Evolutionary conservation across 2,888 invertebrate species (phyloP).

Genomic region (Pilophorus perplexus): DNA sequence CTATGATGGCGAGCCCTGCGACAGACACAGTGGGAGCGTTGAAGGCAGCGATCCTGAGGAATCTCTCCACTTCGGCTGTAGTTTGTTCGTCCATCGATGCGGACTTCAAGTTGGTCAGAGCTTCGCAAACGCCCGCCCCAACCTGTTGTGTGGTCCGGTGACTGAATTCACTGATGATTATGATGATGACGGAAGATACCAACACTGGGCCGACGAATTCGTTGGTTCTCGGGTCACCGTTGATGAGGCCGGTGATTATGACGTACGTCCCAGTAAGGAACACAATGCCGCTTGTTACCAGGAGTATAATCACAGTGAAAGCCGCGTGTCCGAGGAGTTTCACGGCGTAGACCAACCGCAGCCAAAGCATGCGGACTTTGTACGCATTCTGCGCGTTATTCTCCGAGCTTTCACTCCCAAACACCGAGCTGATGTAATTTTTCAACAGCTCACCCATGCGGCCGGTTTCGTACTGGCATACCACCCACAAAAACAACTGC

Average conservation of each 20-base stretch:
- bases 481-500: conserved; percentile 30
- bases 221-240: conserved; percentile 15
- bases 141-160: conserved; percentile 26
- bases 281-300: conserved; percentile 3
- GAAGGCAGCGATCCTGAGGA: conserved; percentile 30
- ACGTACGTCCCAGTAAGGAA: conserved; percentile 26
- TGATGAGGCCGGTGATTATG: conserved; percentile 26
- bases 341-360: conserved; percentile 25
- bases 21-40: conserved; percentile 23
- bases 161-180: conserved; percentile 21
- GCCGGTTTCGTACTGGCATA: conserved; percentile 30
- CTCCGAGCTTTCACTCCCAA: conserved; percentile 19
- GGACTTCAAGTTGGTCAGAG: conserved; percentile 26
- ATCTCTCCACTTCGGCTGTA: conserved; percentile 23
- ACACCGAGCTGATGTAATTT: conserved; percentile 21
- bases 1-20: conserved; percentile 1
- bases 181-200: neutral
- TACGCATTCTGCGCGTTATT: conserved; percentile 20
- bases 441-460: conserved; percentile 19
- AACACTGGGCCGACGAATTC: conserved; percentile 20
- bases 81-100: conserved; percentile 24
- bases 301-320: conserved; percentile 22
- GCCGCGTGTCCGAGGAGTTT: conserved; percentile 23
- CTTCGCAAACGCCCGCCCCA: conserved; percentile 21
- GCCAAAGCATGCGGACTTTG: conserved; percentile 19